Evolutionary conservation across 2,797 vertebrate genomes (phyloP).

Genomic region (Pangasius krempfi): DNA sequence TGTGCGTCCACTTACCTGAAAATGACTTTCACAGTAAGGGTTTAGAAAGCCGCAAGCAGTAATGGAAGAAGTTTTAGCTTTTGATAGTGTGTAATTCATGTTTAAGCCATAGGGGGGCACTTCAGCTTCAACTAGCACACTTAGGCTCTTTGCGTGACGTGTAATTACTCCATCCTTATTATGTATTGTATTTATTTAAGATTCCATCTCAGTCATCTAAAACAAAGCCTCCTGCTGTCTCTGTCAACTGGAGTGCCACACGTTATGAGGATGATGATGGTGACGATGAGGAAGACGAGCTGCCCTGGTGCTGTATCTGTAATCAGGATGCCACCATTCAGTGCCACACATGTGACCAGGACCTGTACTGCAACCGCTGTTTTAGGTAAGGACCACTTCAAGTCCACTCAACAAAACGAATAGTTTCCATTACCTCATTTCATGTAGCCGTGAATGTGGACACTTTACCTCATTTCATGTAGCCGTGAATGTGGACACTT

Average conservation of each 20-base stretch:
- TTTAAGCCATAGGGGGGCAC: constrained; percentile 21
- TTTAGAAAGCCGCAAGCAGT: neutral
- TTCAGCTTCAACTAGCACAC: neutral
- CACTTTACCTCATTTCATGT: neutral
- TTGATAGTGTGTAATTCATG: neutral
- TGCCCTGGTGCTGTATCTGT: constrained; percentile 99
- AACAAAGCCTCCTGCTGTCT: constrained; percentile 54
- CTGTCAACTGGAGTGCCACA: constrained; percentile 34
- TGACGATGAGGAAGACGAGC: constrained; percentile 78
- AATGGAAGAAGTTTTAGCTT: neutral
- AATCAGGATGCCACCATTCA: constrained; percentile 86
- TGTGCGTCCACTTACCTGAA: neutral
- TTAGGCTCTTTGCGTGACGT: neutral
- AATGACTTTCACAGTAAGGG: neutral
- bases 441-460: neutral
- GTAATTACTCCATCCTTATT: neutral
- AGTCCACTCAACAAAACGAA: neutral
- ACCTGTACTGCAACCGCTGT: constrained; percentile 92
- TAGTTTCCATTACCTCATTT: neutral
- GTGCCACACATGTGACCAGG: constrained; percentile 88
- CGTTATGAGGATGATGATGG: constrained; percentile 60
- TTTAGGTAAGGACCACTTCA: constrained; percentile 79
- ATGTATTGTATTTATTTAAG: constrained; percentile 37
- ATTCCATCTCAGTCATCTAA: constrained; percentile 46
- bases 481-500: neutral